Conservation (phyloP, 37 sponge, comb jelly and placozoan genomes). For the Agelas oroides region DNA sequence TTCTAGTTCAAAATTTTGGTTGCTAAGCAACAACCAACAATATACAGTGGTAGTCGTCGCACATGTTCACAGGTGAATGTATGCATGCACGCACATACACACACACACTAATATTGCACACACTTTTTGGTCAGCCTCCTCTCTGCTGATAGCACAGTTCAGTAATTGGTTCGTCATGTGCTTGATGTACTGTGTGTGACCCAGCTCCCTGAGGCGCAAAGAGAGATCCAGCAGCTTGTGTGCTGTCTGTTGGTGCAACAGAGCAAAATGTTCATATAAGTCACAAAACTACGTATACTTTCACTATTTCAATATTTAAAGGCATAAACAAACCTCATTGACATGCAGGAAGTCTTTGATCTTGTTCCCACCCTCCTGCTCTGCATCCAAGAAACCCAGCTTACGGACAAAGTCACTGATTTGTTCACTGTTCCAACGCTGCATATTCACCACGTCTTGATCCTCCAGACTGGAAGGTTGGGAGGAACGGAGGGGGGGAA, state of each 20-base stretch:
- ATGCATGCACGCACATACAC: too few relatives aligned
- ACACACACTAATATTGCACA: too few relatives aligned
- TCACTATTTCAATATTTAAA: too few relatives aligned
- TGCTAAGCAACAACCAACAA: too few relatives aligned
- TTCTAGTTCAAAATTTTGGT: too few relatives aligned
- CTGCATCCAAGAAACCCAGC: slow-evolving; percentile 85
- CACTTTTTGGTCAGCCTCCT: slow-evolving; percentile 1
- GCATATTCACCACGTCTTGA: neutral
- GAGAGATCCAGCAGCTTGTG: slow-evolving; percentile 64
- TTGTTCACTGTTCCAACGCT: slow-evolving; percentile 69
- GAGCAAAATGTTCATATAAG: neutral
- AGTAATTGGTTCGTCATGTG: neutral
- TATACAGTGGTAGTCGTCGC: too few relatives aligned
- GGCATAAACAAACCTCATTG: slow-evolving; percentile 30
- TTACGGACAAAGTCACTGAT: slow-evolving; percentile 91
- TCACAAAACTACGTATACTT: too few relatives aligned
- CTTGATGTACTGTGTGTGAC: slow-evolving; percentile 63
- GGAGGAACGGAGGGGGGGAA: neutral
- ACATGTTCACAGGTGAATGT: too few relatives aligned
- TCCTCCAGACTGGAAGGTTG: too few relatives aligned
- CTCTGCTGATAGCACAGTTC: slow-evolving; percentile 11
- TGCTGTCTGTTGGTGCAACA: slow-evolving; percentile 49
- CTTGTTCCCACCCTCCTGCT: slow-evolving; percentile 66
- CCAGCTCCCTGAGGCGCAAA: slow-evolving; percentile 57
- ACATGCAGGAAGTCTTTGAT: slow-evolving; percentile 63